Conservation (phyloP, 2,113 vertebrate genomes). For the Dipodomys stephensi region DNA sequence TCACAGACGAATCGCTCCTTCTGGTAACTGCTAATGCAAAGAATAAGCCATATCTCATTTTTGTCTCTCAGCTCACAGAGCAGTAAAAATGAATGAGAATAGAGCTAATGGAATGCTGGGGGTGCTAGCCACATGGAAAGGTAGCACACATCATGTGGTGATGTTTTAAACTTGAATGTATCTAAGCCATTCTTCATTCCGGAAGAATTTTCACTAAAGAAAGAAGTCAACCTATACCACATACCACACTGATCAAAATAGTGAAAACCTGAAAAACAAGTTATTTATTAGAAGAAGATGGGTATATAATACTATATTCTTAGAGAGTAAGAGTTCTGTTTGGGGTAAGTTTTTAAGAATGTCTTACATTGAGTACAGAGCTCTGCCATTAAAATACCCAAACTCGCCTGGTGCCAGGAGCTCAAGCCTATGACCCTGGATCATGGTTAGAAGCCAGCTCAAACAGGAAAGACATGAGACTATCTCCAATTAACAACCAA, state of each 20-base stretch:
- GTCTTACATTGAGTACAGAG: not conserved
- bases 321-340: not conserved
- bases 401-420: no score
- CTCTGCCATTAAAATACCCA: not conserved
- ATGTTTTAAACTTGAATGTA: not conserved
- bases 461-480: no score
- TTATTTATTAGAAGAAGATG: not conserved
- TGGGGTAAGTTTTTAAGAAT: not conserved
- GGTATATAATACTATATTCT: not conserved
- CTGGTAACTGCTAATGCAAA: not conserved
- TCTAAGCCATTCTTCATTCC: not conserved
- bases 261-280: not conserved
- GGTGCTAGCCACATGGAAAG: not conserved
- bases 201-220: not conserved
- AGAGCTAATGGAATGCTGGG: no score
- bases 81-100: not conserved
- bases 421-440: no score
- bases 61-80: not conserved
- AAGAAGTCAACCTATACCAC: not conserved
- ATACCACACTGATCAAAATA: not conserved
- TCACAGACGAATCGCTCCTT: not conserved
- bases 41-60: not conserved
- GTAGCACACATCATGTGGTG: no score
- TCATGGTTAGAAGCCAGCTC: no score
- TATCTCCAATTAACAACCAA: no score